Evolutionary conservation across 2,113 vertebrate species (phyloP), one percentile per base, ranked within the genome.

Genomic region (Struthio camelus): DNA sequence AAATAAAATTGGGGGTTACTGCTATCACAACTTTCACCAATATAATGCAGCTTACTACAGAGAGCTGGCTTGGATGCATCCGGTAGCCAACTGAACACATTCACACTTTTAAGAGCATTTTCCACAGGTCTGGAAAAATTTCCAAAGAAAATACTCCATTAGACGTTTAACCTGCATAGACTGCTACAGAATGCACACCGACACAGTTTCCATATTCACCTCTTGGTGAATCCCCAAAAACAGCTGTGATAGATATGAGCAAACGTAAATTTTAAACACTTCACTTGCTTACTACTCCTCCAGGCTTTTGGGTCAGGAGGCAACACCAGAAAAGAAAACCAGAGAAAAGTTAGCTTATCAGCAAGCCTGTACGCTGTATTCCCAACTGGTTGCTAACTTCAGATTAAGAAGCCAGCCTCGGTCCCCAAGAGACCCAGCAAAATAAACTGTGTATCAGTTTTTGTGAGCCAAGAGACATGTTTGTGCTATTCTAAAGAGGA

Each of bases 301-400:
- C 75, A 19, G 32, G 18, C 75, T 65, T 61, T 69, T 72, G 79
- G 73, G 90, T 82, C 90, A 90, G 53, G 53, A 93, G 90, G 44
- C 72, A 96, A 85, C 17, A 87, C 11, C 38, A 89, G 44, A 69
- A 87, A 94, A 61, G 62, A 85, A 82, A 95, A 87, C 36, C 4
- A 14, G 86, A 94, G 89, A 79, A 92, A 92, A 87, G 84, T 89
- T 97, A 75, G 62, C 61, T 75, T 27, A 2, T 24, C 53, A 84
- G 83, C 59, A 73, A 75, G 83, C 30, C 69, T 53, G 44, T 3
- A 19, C 83, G 3, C 40, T 54, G 77, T 76, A 54, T 67, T 91
- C 73, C 77, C 93, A 79, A 59, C 79, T 73, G 84, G 86, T 0
- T 54, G 80, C 42, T 89, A 80, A 12, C 20, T 38, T 13, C 76